These are phyloP conservation scores for Oreochromis aureus DNA, from an alignment of 2,113 vertebrate species.

Conservation along the genomic window DNA sequence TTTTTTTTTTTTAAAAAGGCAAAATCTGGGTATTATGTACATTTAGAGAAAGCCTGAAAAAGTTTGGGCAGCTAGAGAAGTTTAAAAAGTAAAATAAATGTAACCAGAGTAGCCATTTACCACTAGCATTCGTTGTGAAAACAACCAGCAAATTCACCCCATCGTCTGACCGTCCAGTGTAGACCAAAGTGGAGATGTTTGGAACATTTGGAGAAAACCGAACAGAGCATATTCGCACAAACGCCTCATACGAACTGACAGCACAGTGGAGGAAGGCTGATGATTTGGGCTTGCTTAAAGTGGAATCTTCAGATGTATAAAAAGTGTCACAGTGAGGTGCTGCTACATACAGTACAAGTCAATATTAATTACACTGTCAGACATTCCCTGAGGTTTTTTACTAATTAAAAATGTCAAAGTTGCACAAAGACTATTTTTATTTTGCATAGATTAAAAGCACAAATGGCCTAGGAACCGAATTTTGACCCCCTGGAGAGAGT, in stretches of 20 bases:
- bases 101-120: not conserved
- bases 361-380: not conserved
- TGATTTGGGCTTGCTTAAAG: not conserved
- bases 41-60: not conserved
- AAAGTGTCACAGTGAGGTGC: not conserved
- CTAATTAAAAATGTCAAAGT: not conserved
- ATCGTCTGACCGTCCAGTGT: not conserved
- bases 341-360: fast-evolving
- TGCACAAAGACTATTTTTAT: fast-evolving
- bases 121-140: not conserved
- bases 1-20: not conserved
- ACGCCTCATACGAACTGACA: not conserved
- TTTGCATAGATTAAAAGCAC: not conserved
- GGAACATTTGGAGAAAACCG: not conserved
- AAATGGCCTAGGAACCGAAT: not conserved
- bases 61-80: not conserved
- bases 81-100: not conserved
- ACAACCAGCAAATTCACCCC: not conserved
- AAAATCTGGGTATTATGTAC: not conserved
- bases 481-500: not conserved
- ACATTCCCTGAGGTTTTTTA: not conserved
- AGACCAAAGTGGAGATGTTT: not conserved
- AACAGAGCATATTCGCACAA: not conserved
- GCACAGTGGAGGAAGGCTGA: not conserved
- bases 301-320: not conserved